Base-by-base conservation (phyloP, 2,797 vertebrate species). In the Malurus splendens region DNA sequence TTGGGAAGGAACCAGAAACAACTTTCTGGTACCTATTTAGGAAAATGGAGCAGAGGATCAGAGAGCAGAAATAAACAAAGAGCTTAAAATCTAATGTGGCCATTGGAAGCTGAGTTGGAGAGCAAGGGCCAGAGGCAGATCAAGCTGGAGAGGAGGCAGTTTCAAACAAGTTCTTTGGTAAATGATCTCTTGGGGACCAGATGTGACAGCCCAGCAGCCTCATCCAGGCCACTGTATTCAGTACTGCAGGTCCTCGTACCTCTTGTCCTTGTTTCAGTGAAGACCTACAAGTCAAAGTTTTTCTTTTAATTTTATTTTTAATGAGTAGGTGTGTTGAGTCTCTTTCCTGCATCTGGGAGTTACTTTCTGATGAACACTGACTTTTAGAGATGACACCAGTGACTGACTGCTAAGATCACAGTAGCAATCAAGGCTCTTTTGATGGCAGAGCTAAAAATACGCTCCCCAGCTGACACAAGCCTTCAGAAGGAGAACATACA, bases 351-450 rank as follows among this genome's bases (percentile, higher is more conserved):
- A 90, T 87, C 86, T 84, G 73, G 61, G 79, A 90, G 85, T 91
- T 93, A 45, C 80, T 92, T 95, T 93, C 50, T 89, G 76, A 82
- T 91, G 87, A 95, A 86, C 78, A 44, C 73, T 83, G 87, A 79
- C 81, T 95, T 93, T 87, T 59, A 73, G 70, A 90, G 86, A 94
- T 9, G 7, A 89, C 73, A 90, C 88, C 87, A 93, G 15, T 90
- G 82, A 92, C 11, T 45, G 94, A 73, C 82, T 90, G 79, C 64
- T 89, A 82, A 92, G 85, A 95, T 91, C 95, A 89, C 83, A 80
- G 85, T 83, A 91, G 87, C 92, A 96, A 96, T 96, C 94, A 94
- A 94, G 91, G 32, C 79, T 94, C 56, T 71, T 96, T 95, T 95
- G 88, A 95, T 89, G 71, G 89, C 33, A 75, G 88, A 87, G 91